These are phyloP conservation scores for Spea bombifrons DNA, from an alignment of 2,113 vertebrate genomes.

Conservation along the genomic window DNA sequence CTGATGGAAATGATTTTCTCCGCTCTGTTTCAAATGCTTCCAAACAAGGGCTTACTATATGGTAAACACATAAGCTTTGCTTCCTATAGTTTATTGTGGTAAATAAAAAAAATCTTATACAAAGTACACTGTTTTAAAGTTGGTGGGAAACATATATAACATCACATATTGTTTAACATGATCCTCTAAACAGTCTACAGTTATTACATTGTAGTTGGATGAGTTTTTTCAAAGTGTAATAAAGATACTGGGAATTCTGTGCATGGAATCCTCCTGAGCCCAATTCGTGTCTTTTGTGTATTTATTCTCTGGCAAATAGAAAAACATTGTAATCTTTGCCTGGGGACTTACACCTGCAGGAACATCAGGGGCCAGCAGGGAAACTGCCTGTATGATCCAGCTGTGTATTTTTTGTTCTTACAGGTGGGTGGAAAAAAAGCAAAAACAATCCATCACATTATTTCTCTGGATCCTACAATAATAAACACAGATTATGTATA, in stretches of 20 bases:
- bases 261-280: neutral
- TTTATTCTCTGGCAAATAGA: conserved; percentile 15
- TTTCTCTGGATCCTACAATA: conserved; percentile 23
- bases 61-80: too few relatives aligned
- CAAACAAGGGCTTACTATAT: too few relatives aligned
- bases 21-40: too few relatives aligned
- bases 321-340: conserved; percentile 24
- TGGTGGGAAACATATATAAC: too few relatives aligned
- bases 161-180: too few relatives aligned
- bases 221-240: neutral
- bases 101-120: too few relatives aligned
- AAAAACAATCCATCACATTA: conserved; percentile 10
- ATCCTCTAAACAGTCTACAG: too few relatives aligned
- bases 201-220: too few relatives aligned
- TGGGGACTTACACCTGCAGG: conserved; percentile 25
- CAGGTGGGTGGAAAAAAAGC: neutral
- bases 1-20: too few relatives aligned
- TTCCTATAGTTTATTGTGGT: too few relatives aligned
- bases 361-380: conserved; percentile 27
- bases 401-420: conserved; percentile 12
- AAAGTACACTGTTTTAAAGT: too few relatives aligned
- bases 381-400: conserved; percentile 21
- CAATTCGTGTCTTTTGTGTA: conserved; percentile 9
- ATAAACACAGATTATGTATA: conserved; percentile 23
- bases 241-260: neutral